Base-by-base conservation (phyloP, 2,797 vertebrate genomes). In the Paedocypris micromegethes region DNA sequence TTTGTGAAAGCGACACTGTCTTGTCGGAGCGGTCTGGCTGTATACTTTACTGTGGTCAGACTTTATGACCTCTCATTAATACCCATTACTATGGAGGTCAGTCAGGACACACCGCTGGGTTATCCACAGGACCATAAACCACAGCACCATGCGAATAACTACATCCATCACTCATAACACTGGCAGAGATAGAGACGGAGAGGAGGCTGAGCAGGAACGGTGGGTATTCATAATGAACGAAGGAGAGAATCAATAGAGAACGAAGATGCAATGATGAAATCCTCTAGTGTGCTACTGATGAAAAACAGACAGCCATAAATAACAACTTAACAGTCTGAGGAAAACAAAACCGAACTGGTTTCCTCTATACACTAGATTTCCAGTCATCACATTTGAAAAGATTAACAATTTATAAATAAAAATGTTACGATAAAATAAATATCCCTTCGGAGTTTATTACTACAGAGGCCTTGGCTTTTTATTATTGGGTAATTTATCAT, bases 41-140 rank as follows among this genome's bases (percentile, higher is more conserved):
- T 43, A 60, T 70, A 47, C 72, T 75, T 78, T 77, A 78, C 77
- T 74, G 79, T 81, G 81, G 72, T 78, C 69, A 76, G 66, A 55
- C n/a, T 84, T 86, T 82, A 85, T 84, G 72, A 84, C 82, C 79
- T 80, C 86, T 86, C 83, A 87, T 87, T 86, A 85, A 82, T 72
- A 80, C 72, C 81, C 76, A 85, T 85, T 85, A 84, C 75, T 81
- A 72, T 77, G 79, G 82, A 87, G 85, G 84, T 88, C 83, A 85
- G 79, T 81, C 44, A 63, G 80, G 81, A 84, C 77, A 44, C 66
- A 45, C 73, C 68, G 58, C n/a, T 80, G 78, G 75, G 80, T 86
- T 85, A 80, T 80, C 82, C 76, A 64, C 62, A 64, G 79, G 80
- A 40, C 68, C 50, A 70, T 64, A 74, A 77, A 79, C 61, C 74